These are phyloP conservation scores for Alsophila aescularia DNA, from an alignment of 2,888 invertebrate species.

Conservation along the genomic window DNA sequence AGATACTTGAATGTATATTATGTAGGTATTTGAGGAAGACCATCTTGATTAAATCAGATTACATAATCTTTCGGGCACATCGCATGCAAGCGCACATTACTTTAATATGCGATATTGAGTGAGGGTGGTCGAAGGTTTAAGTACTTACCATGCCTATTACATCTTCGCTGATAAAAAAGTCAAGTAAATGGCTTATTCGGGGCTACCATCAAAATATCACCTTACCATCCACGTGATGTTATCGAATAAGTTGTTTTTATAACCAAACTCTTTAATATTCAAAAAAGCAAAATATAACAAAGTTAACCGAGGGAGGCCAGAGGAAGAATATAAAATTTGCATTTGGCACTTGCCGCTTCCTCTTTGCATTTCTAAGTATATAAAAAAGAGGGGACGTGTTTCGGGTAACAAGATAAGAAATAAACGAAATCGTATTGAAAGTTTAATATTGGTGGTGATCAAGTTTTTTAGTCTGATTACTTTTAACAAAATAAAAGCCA, in stretches of 20 bases:
- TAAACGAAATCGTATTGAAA: slow-evolving; percentile 44
- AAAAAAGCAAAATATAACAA: slow-evolving; percentile 30
- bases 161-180: no score
- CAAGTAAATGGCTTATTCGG: no score
- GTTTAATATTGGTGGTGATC: slow-evolving; percentile 23
- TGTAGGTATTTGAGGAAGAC: no score
- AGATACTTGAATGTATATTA: no score
- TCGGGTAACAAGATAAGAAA: slow-evolving; percentile 54
- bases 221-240: background rate
- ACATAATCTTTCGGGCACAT: no score
- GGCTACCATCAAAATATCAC: background rate
- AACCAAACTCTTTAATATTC: slow-evolving; percentile 1
- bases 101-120: no score
- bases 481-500: background rate
- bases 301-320: slow-evolving; percentile 27
- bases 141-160: no score
- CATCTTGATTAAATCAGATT: no score
- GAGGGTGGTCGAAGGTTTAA: no score
- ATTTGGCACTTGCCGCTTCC: slow-evolving; percentile 57
- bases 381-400: slow-evolving; percentile 60
- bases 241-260: background rate
- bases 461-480: background rate
- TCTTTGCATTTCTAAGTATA: slow-evolving; percentile 68
- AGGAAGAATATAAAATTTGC: slow-evolving; percentile 59
- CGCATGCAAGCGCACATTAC: no score